Conservation (phyloP, 2,888 invertebrate genomes). For the Sipha maydis region DNA sequence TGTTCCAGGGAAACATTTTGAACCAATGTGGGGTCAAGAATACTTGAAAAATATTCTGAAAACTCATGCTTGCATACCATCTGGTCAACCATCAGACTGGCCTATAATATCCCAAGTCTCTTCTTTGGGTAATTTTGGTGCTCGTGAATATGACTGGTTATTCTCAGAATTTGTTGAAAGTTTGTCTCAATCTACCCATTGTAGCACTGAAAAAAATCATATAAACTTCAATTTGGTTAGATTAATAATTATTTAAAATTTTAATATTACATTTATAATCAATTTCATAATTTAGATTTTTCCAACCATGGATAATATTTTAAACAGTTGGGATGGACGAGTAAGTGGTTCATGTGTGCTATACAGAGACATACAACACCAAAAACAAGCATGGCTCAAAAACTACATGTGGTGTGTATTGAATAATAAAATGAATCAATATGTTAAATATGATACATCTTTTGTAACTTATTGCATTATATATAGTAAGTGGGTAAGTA, state of each 20-base stretch:
- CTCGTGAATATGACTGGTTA: slow-evolving; percentile 76
- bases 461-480: slow-evolving; percentile 43
- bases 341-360: slow-evolving; percentile 90
- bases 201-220: slow-evolving; percentile 68
- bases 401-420: slow-evolving; percentile 78
- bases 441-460: slow-evolving; percentile 43
- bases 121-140: too few relatives aligned
- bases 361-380: slow-evolving; percentile 79
- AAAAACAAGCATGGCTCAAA: slow-evolving; percentile 86
- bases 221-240: slow-evolving; percentile 71
- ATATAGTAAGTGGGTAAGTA: slow-evolving; percentile 85
- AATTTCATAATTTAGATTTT: slow-evolving; percentile 70
- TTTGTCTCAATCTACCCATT: slow-evolving; percentile 67
- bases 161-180: slow-evolving; percentile 73
- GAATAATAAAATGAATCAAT: too few relatives aligned
- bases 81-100: too few relatives aligned
- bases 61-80: too few relatives aligned
- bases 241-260: background rate
- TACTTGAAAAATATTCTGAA: too few relatives aligned
- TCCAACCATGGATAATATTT: slow-evolving; percentile 85
- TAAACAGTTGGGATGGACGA: slow-evolving; percentile 83
- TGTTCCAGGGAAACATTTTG: too few relatives aligned
- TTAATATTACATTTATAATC: slow-evolving; percentile 10
- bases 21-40: too few relatives aligned
- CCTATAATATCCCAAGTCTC: too few relatives aligned